Percentiles rank a stretch among this genome's conserved stretches.
Evolutionary conservation across 2,113 vertebrate genomes (phyloP).

Genomic region (Halcyon malimbica): DNA sequence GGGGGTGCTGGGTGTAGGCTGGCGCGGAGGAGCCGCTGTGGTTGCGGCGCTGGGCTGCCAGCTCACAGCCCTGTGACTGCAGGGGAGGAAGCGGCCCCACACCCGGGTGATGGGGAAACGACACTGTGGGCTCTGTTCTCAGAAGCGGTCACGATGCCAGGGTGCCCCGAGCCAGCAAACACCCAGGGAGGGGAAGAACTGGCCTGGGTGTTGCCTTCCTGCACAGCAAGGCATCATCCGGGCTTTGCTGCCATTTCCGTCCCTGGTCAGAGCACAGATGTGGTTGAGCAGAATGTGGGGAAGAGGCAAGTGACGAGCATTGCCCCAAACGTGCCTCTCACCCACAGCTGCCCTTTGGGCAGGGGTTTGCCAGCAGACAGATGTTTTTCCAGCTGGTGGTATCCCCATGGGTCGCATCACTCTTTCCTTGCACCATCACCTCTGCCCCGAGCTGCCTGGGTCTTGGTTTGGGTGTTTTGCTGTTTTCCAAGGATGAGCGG

Average conservation of each 20-base stretch:
- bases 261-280: background rate
- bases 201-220: constrained; percentile 48
- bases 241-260: background rate
- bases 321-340: background rate
- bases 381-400: background rate
- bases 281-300: background rate
- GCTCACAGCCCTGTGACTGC: constrained; percentile 58
- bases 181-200: background rate
- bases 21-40: background rate
- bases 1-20: background rate
- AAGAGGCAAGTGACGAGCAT: background rate
- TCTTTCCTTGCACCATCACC: background rate
- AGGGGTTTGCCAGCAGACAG: background rate
- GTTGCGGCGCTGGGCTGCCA: background rate
- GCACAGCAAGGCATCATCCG: background rate
- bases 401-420: background rate
- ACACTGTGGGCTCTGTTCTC: constrained; percentile 65
- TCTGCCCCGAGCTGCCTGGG: background rate
- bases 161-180: background rate
- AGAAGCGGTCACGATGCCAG: background rate
- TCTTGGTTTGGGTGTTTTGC: background rate
- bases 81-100: constrained; percentile 17
- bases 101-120: constrained; percentile 3
- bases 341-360: rapidly evolving
- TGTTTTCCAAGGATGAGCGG: background rate